Conservation (phyloP, 2,797 vertebrate genomes). For the Gila robusta region DNA sequence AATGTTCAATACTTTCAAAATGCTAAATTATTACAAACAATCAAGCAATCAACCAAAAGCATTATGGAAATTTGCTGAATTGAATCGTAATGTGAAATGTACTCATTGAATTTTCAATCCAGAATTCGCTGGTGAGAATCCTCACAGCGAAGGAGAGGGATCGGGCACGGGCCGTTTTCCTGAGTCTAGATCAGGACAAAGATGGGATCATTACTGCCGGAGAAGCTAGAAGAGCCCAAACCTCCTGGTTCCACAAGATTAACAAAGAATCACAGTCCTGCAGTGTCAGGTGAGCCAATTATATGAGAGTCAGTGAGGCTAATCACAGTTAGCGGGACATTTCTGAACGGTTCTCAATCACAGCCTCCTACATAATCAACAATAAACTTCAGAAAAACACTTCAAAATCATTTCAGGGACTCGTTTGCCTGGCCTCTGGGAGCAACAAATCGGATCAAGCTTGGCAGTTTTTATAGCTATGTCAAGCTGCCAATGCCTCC, state of each 20-base stretch:
- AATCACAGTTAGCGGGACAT: background rate
- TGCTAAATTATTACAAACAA: background rate
- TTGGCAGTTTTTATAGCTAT: conserved; percentile 11
- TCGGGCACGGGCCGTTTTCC: conserved; percentile 82
- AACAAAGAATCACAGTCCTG: conserved; percentile 88
- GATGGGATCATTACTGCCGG: conserved; percentile 80
- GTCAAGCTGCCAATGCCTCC: background rate
- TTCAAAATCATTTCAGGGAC: conserved; percentile 21
- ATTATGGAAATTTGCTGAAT: too few species aligned
- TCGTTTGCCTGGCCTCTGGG: background rate
- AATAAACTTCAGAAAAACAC: conserved; percentile 25
- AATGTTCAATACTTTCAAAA: background rate
- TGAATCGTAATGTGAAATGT: too few species aligned
- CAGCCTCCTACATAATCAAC: conserved; percentile 29
- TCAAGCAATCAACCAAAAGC: background rate
- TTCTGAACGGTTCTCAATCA: background rate
- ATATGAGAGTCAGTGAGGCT: background rate
- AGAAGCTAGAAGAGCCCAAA: conserved; percentile 84
- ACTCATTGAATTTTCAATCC: background rate
- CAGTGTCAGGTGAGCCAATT: conserved; percentile 86
- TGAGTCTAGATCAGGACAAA: conserved; percentile 81
- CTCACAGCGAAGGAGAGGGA: conserved; percentile 90
- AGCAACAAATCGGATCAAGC: conserved; percentile 11
- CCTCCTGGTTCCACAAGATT: conserved; percentile 90
- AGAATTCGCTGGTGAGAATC: conserved; percentile 91